Evolutionary conservation across 2,888 invertebrate genomes (phyloP).

Genomic region (Sthenelais limicola): DNA sequence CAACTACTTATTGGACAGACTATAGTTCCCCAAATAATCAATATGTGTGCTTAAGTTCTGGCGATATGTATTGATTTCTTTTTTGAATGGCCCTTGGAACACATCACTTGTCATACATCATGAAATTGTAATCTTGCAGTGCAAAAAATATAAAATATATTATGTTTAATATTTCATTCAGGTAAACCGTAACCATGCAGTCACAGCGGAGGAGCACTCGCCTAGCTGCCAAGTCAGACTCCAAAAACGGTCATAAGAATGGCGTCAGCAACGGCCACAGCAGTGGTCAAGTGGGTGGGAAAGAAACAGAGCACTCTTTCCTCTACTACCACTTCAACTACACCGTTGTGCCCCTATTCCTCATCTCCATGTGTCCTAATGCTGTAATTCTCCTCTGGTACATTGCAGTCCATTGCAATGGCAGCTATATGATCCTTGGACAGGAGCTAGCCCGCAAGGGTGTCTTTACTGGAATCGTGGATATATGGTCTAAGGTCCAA

Average conservation of each 20-base stretch:
- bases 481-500: slow-evolving; percentile 63
- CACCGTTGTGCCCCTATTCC: slow-evolving; percentile 51
- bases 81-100: too few species aligned
- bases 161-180: too few species aligned
- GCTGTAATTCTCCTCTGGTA: slow-evolving; percentile 54
- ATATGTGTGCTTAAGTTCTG: too few species aligned
- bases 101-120: too few species aligned
- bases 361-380: slow-evolving; percentile 52
- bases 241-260: not conserved
- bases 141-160: too few species aligned
- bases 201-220: not conserved
- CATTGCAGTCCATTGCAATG: slow-evolving; percentile 51
- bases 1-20: too few species aligned
- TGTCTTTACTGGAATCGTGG: slow-evolving; percentile 53
- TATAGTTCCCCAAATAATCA: too few species aligned
- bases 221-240: not conserved
- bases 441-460: slow-evolving; percentile 47
- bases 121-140: too few species aligned
- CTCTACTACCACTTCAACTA: slow-evolving; percentile 30
- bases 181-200: too few species aligned
- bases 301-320: not conserved
- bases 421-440: slow-evolving; percentile 48
- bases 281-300: not conserved
- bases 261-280: not conserved
- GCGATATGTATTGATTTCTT: too few species aligned